A percentile compares a stretch with the other conserved stretches of the same genome.
These are phyloP conservation scores for Rhagoletis pomonella DNA, from an alignment of 1,140 invertebrate species.

Conservation along the genomic window DNA sequence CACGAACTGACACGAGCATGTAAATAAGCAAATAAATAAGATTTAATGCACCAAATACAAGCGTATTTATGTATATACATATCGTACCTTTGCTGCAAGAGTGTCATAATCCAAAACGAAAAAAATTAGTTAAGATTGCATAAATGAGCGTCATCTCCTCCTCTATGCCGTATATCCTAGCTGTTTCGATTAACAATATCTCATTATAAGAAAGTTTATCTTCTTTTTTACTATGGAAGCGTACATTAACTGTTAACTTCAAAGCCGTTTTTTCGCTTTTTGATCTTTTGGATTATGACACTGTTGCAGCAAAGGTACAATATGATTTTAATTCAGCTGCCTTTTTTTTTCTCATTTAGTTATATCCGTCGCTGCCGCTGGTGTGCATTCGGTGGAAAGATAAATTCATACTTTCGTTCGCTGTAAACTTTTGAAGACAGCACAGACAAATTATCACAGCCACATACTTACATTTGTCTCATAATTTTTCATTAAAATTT, in stretches of 20 bases:
- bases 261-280: too few species aligned
- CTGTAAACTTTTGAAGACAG: slow-evolving; percentile 32
- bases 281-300: too few species aligned
- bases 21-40: slow-evolving; percentile 46
- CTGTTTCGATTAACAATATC: too few species aligned
- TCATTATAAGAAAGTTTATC: too few species aligned
- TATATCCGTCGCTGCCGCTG: neutral
- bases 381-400: slow-evolving; percentile 32
- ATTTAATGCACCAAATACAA: neutral
- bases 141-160: too few species aligned
- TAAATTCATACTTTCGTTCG: slow-evolving; percentile 41
- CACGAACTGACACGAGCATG: slow-evolving; percentile 36
- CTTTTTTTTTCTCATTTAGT: neutral
- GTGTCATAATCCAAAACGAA: too few species aligned
- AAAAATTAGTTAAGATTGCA: too few species aligned
- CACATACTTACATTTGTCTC: slow-evolving; percentile 22
- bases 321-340: slow-evolving; percentile 16
- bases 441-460: slow-evolving; percentile 37
- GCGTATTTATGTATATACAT: neutral
- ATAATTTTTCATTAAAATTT: slow-evolving; percentile 49
- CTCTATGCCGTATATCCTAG: too few species aligned
- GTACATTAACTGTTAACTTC: too few species aligned
- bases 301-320: too few species aligned
- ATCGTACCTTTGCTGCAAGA: too few species aligned
- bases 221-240: too few species aligned